Base-by-base conservation (phyloP, 1,140 invertebrate species). In the Hylyphantes graminicola region DNA sequence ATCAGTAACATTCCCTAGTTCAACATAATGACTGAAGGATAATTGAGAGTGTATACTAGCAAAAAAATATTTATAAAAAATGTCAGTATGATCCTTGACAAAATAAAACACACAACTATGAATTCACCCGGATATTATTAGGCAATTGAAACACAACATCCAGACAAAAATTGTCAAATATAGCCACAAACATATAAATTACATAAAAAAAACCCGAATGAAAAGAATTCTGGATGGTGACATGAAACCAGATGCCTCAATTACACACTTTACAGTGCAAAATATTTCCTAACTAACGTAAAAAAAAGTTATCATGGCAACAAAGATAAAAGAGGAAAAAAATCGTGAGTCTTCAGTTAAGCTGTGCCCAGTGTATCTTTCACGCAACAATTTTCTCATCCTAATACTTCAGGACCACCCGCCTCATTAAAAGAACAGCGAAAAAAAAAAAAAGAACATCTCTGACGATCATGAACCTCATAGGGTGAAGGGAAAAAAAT, bases 371-470 rank as follows among this genome's bases (percentile, higher is more conserved):
- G 19, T 74, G 13, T 74, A 48, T 74, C 48, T 35, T 74, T 59
- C 54, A 13, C 54, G 15, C 54, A 74, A 59, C 51, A 70, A 73
- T 81, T 70, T 73, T 81, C 68, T 17, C 54, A 81, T 68, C 64
- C 68, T 17, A 81, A 81, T 73, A 59, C 19, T 3, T 15, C 6
- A 9, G 63, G 79, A 73, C 79, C 79, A 81, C 79, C 79, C 79
- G 68, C 57, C 79, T 73, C 68, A 81, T 81, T 70, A 72, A 78
- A 50, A 9, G 21, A 35, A 35, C 35, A 68, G 19, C 4, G 48
- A 70, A 73, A 81, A 61, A 72, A 13, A 65, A 67, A 59, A 35
- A 73, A 73, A 73, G 35, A 61, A 51, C 12, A 17, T 55, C n/a
- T 50, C 13, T 72, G 67, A 10, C 35, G 55, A 15, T 67, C 11